These are phyloP conservation scores for Lepilemur septentrionalis DNA, from an alignment of 2,797 vertebrate genomes.

Conservation along the genomic window DNA sequence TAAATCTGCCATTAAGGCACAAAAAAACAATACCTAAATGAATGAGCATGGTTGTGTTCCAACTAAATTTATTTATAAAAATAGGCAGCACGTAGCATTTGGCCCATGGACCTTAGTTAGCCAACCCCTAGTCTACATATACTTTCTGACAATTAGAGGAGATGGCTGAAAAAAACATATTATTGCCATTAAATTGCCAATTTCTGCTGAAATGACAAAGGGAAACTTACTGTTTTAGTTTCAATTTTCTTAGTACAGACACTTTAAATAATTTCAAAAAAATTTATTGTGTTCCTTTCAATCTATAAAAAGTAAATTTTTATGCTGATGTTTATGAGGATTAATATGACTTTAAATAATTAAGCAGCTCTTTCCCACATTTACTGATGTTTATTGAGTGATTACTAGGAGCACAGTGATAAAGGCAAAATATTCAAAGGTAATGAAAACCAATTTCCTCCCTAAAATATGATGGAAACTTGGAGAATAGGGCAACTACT, in stretches of 20 bases:
- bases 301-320: background rate
- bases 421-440: background rate
- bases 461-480: background rate
- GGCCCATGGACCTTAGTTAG: background rate
- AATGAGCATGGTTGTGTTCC: background rate
- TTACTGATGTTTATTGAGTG: background rate
- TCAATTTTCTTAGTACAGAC: background rate
- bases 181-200: background rate
- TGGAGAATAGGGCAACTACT: background rate
- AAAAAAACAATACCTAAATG: background rate
- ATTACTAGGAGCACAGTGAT: background rate
- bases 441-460: background rate
- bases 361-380: background rate
- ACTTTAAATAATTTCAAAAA: background rate
- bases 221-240: background rate
- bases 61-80: background rate
- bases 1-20: background rate
- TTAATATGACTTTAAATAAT: background rate
- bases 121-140: background rate
- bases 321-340: background rate
- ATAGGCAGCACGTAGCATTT: background rate
- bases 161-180: background rate
- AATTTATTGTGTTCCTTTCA: background rate
- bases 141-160: background rate
- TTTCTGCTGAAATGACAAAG: background rate